Evolutionary conservation across 1,140 invertebrate species (phyloP), one percentile per base, ranked within the genome.

Genomic region (Antheraea pernyi): DNA sequence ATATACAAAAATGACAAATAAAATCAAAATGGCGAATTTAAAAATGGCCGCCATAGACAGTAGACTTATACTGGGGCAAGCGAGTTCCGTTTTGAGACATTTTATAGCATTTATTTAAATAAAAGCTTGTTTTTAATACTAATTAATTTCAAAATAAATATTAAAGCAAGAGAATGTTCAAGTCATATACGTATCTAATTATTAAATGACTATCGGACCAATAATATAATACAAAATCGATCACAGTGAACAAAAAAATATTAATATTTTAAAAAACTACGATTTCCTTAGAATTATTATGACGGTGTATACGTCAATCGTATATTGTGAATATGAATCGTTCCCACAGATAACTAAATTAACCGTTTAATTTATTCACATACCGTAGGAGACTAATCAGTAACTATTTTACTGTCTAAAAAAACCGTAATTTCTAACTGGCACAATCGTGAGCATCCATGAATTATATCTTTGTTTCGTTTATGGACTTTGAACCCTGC

Each of bases 381-480:
- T 75, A 76, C 37, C 19, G 46, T 69, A 73, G 64, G 74, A 79
- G 74, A 71, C 78, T 82, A 82, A 76, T 80, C 76, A 75, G 72
- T 77, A 79, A 75, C 82, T 88, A 76, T 74, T 77, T 30, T 30
- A 89, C 77, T 71, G 76, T 80, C 82, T 86, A 88, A 78, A 78
- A 42, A 42, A 77, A 64, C 70, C 82, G 82, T 79, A 85, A 73
- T 76, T 76, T 80, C 82, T 89, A 88, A 85, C 80, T 91, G 88
- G 89, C 89, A 91, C 88, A 86, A 85, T 79, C 74, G 85, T 91
- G 89, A 91, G 88, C 89, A 84, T 86, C 82, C 75, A 80, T 82
- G 78, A 84, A 83, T 84, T 81, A 78, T 82, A 82, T 83, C 82
- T 61, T 76, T 78, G 76, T 72, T 72, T 69, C 77, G 71, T 74